Evolutionary conservation across 1,140 invertebrate species (phyloP).

Genomic region (Drosophila ironensis): DNA sequence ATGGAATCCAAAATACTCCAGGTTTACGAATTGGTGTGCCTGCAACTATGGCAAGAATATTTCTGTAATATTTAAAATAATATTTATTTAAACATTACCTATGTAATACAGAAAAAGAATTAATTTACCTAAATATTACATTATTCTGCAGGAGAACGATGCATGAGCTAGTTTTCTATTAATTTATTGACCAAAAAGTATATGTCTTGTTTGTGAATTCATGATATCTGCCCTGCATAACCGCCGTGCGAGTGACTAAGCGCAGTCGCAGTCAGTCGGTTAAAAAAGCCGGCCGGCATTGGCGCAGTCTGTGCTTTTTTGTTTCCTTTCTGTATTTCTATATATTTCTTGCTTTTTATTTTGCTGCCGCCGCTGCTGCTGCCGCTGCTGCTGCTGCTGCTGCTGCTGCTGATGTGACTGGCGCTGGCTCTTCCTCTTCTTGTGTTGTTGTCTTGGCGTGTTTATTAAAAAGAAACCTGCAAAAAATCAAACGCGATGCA

Average conservation of each 20-base stretch:
- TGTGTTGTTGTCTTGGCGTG: slow-evolving; percentile 40
- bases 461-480: slow-evolving; percentile 39
- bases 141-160: no score
- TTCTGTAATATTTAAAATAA: no score
- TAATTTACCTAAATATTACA: no score
- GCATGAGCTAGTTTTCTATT: no score
- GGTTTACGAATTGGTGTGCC: no score
- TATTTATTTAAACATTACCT: no score
- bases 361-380: slow-evolving; percentile 1
- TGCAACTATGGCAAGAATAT: no score
- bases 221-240: no score
- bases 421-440: slow-evolving; percentile 32
- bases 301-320: slow-evolving; percentile 23
- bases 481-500: slow-evolving; percentile 8
- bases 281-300: slow-evolving; percentile 74
- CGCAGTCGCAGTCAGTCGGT: slow-evolving; percentile 37
- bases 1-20: no score
- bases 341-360: slow-evolving; percentile 7
- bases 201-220: no score
- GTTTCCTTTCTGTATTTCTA: slow-evolving; percentile 7
- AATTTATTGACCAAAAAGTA: no score
- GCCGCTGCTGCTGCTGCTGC: slow-evolving; percentile 24
- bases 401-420: neutral
- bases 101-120: no score
- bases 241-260: slow-evolving; percentile 51